phyloP scores from a whole-genome alignment of 2,113 vertebrate species.

The Sarotherodon lohbergeri region DNA sequence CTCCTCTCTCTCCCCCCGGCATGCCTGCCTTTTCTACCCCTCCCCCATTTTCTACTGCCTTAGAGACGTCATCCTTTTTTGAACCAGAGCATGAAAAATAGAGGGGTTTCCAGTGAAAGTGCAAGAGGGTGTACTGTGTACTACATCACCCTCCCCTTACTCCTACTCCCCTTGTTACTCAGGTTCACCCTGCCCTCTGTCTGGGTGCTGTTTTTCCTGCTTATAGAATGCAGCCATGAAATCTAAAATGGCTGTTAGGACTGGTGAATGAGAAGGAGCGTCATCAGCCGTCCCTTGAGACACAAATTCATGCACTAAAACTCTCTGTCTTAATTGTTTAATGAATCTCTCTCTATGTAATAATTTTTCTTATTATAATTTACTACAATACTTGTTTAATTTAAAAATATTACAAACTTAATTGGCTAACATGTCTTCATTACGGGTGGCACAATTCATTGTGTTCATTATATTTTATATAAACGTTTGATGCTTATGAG shows the following conservation, averaged over 20 bases:
- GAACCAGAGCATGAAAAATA: slow-evolving; percentile 42
- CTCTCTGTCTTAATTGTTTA: not conserved
- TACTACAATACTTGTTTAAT: not conserved
- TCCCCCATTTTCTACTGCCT: slow-evolving; percentile 71
- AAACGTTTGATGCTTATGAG: not conserved
- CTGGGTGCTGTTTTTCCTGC: not conserved
- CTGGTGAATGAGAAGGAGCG: slow-evolving; percentile 12
- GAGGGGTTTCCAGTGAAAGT: slow-evolving; percentile 51
- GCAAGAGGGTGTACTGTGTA: not conserved
- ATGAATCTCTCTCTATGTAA: not conserved
- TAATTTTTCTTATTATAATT: not conserved
- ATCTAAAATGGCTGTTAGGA: slow-evolving; percentile 69
- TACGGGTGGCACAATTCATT: not conserved
- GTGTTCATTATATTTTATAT: not conserved
- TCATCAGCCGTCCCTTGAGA: slow-evolving; percentile 12
- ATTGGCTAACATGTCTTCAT: not conserved
- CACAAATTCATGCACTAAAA: slow-evolving; percentile 1
- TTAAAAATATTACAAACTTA: not conserved
- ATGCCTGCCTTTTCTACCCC: slow-evolving; percentile 52
- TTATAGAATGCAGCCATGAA: slow-evolving; percentile 10
- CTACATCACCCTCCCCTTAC: not conserved
- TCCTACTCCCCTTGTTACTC: not conserved
- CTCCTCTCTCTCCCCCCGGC: slow-evolving; percentile 40
- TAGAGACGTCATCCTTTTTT: slow-evolving; percentile 42
- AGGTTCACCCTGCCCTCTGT: not conserved